These are phyloP conservation scores for Macroteleia sp. DNA, from an alignment of 2,888 invertebrate genomes.

Conservation along the genomic window DNA sequence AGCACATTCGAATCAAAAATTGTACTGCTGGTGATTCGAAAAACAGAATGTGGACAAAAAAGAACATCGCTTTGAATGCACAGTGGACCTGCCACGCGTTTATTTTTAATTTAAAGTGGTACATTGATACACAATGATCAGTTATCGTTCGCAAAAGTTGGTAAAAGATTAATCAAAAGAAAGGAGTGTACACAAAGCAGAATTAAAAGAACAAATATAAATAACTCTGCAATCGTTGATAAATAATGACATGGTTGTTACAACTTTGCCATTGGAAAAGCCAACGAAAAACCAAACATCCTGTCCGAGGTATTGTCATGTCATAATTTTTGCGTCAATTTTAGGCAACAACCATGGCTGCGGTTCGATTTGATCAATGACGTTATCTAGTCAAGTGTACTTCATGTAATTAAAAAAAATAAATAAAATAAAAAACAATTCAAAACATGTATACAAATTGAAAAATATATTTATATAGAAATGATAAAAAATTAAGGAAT, in stretches of 20 bases:
- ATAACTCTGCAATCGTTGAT: constrained; percentile 6
- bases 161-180: not conserved
- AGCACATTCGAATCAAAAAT: too few relatives aligned
- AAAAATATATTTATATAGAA: too few relatives aligned
- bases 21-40: constrained; percentile 79
- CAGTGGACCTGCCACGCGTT: constrained; percentile 73
- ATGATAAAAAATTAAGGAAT: constrained; percentile 1
- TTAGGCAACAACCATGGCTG: constrained; percentile 45
- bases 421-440: too few relatives aligned
- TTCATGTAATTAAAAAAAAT: not conserved
- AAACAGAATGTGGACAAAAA: constrained; percentile 28
- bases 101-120: constrained; percentile 44
- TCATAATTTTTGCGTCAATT: constrained; percentile 53
- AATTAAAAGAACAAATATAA: too few relatives aligned
- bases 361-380: constrained; percentile 1
- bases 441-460: constrained; percentile 10
- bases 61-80: constrained; percentile 50
- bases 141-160: constrained; percentile 19
- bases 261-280: constrained; percentile 10
- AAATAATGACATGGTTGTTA: constrained; percentile 37
- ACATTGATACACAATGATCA: constrained; percentile 38
- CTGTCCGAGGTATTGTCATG: constrained; percentile 8
- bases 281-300: not conserved
- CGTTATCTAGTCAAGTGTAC: constrained; percentile 10
- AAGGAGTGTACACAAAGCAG: too few relatives aligned